Evolutionary conservation across 2,888 invertebrate species (phyloP).

Genomic region (Rhogogaster chlorosoma): DNA sequence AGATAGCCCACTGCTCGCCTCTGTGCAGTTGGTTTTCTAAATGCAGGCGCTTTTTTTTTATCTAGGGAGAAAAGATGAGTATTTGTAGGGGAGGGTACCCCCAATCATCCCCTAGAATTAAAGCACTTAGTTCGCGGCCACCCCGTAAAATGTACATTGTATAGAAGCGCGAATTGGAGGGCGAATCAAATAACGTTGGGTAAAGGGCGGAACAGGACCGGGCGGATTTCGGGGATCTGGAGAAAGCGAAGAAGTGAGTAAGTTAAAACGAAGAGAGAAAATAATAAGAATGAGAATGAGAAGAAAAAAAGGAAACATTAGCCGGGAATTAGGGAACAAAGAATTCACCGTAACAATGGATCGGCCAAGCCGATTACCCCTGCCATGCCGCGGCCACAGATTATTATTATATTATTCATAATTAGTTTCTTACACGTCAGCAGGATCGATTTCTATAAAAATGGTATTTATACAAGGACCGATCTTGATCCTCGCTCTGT

Average conservation of each 20-base stretch:
- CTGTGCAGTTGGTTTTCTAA: too few relatives aligned
- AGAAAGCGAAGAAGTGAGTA: neutral
- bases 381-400: neutral
- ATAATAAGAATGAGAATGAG: neutral
- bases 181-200: neutral
- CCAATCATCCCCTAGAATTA: too few relatives aligned
- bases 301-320: neutral
- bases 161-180: neutral
- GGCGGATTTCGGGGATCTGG: neutral
- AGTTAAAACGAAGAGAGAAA: conserved; percentile 6
- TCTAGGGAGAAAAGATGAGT: too few relatives aligned
- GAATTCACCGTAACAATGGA: conserved; percentile 9
- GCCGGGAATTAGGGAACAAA: neutral
- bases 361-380: conserved; percentile 18
- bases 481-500: neutral
- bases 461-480: neutral
- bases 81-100: too few relatives aligned
- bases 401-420: conserved; percentile 27
- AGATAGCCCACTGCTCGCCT: too few relatives aligned
- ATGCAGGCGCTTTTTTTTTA: too few relatives aligned
- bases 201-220: neutral
- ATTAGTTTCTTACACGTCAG: neutral
- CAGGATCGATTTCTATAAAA: neutral
- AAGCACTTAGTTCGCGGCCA: too few relatives aligned
- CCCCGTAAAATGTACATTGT: neutral